Evolutionary conservation across 2,888 invertebrate species (phyloP), one percentile per base, ranked within the genome.

Genomic region (Yponomeuta evonymella): DNA sequence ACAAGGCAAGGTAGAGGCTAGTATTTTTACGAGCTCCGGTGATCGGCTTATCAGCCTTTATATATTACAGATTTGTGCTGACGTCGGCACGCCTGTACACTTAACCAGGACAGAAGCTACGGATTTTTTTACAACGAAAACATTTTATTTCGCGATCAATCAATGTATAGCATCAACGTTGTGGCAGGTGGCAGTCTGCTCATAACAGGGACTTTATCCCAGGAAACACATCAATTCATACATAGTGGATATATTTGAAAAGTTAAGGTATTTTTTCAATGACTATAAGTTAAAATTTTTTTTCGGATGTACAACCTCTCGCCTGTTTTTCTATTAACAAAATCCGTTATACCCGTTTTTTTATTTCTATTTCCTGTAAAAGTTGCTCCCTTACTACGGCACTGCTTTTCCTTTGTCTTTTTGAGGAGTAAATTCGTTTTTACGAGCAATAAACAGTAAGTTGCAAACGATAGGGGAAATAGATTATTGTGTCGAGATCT

Each of bases 371-470:
- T 65, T 65, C 23, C 29, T 33, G 65, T 33, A 33, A 29, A 4
- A 33, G n/a, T 29, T 30, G 12, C 23, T 65, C 29, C 12, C 33
- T 65, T 12, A 33, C 29, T 65, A 6, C 65, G 65, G 11, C 11
- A 65, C 33, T 65, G 65, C 11, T 64, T 29, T 30, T 65, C 30
- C 33, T 64, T 64, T 65, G 65, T 65, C 65, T 29, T 30, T 65
- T 65, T 65, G 65, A 29, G 33, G 65, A 65, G 65, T 65, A 65
- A 65, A 65, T 65, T 33, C 65, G 33, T n/a, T 65, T 58, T 65
- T 65, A 65, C 33, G 65, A 65, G 65, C 65, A 65, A 65, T 65
- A 65, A 65, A 65, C 30, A 30, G 33, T 65, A 65, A 65, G 33
- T 65, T 23, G 65, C 65, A 65, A 65, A 65, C 65, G 65, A 65